Conservation (phyloP, 2,888 invertebrate genomes). For the Caenorhabditis doughertyi region DNA sequence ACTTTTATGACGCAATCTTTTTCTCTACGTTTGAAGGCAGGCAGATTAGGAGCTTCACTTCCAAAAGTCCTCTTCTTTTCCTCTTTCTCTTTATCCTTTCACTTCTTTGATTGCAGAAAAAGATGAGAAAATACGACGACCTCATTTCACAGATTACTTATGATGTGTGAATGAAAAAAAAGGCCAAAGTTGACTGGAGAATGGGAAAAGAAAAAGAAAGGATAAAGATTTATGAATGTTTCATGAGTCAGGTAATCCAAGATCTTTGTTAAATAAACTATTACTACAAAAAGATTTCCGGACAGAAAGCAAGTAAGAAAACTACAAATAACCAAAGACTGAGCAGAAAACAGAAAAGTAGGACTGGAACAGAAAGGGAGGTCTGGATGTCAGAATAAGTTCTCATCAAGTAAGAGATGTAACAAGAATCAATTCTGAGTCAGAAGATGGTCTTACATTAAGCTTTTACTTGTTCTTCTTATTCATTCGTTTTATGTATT, state of each 20-base stretch:
- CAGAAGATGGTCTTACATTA: conserved; percentile 7
- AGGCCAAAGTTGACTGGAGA: not conserved
- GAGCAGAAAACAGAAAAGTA: not conserved
- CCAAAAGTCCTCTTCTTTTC: not conserved
- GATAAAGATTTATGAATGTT: conserved; percentile 40
- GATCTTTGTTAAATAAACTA: conserved; percentile 46
- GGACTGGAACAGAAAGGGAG: conserved; percentile 14
- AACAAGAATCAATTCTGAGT: conserved; percentile 8
- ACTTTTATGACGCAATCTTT: conserved; percentile 12
- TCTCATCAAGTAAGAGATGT: conserved; percentile 26
- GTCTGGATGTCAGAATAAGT: conserved; percentile 35
- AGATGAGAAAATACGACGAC: not conserved
- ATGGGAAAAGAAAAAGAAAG: not conserved
- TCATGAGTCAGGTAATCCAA: conserved; percentile 55
- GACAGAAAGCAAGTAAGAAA: not conserved
- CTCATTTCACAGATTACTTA: conserved; percentile 27
- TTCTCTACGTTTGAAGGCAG: not conserved
- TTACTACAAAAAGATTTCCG: not conserved
- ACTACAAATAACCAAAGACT: conserved; percentile 1
- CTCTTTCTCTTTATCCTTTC: not conserved
- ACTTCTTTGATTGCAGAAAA: not conserved
- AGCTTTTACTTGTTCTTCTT: conserved; percentile 5
- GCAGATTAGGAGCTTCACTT: conserved; percentile 42
- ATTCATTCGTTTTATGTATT: not conserved
- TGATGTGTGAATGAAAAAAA: conserved; percentile 24